A percentile compares a stretch with the other conserved stretches of the same genome.
These are phyloP conservation scores for Ciona savignyi DNA, from an alignment of 23 tunicate species.

Conservation along the genomic window DNA sequence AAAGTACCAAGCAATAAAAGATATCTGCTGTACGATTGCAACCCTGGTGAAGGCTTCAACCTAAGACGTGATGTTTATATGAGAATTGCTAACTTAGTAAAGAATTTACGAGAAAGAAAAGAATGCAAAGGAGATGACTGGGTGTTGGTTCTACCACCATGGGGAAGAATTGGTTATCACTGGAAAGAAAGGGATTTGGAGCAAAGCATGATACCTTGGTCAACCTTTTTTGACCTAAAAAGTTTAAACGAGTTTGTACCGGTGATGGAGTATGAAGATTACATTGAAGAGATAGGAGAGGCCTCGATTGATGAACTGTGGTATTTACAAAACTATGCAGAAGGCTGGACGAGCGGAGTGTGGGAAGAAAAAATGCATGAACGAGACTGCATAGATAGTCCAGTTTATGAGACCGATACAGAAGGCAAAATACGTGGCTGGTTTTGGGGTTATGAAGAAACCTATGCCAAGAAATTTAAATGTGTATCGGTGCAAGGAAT, in stretches of 20 bases:
- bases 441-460: slow-evolving; percentile 97
- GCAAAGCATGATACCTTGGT: slow-evolving; percentile 82
- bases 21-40: slow-evolving; percentile 87
- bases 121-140: slow-evolving; percentile 54
- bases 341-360: slow-evolving; percentile 80
- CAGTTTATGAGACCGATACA: slow-evolving; percentile 65
- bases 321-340: slow-evolving; percentile 93
- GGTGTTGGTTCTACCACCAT: slow-evolving; percentile 96
- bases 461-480: slow-evolving; percentile 89
- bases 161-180: slow-evolving; percentile 98
- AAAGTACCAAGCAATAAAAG: slow-evolving; percentile 26
- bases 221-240: slow-evolving; percentile 74
- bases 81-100: slow-evolving; percentile 84
- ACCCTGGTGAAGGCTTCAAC: slow-evolving; percentile 99
- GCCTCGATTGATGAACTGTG: slow-evolving; percentile 84
- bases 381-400: slow-evolving; percentile 74
- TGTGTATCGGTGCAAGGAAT: slow-evolving; percentile 93
- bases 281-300: slow-evolving; percentile 89
- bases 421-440: slow-evolving; percentile 85
- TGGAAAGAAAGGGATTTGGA: slow-evolving; percentile 93
- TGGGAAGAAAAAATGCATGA: slow-evolving; percentile 97
- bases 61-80: slow-evolving; percentile 90
- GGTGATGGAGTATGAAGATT: slow-evolving; percentile 95
- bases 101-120: slow-evolving; percentile 16
- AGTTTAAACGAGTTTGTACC: slow-evolving; percentile 65